Percentiles rank a stretch among this genome's conserved stretches.
These are phyloP conservation scores for Propithecus perrieri DNA, from an alignment of 2,797 vertebrate genomes.

Conservation along the genomic window DNA sequence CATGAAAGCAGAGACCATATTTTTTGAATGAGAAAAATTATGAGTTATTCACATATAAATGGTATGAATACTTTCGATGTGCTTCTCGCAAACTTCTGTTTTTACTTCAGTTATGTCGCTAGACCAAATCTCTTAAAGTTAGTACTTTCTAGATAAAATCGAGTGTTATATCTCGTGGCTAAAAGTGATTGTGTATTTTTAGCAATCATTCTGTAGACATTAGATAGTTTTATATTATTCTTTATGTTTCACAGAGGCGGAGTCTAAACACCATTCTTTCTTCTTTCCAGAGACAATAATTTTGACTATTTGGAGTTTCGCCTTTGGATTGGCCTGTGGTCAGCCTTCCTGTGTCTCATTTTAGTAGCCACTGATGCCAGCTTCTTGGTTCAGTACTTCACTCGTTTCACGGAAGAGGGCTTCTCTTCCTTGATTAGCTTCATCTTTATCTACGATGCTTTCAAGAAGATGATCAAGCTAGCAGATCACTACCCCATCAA, in stretches of 20 bases:
- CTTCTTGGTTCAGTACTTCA: conserved; percentile 98
- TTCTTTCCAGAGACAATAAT: conserved; percentile 89
- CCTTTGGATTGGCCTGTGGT: conserved; percentile 99
- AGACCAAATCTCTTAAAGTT: neutral
- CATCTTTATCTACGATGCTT: conserved; percentile 99
- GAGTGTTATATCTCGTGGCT: neutral
- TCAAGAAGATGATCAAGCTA: conserved; percentile 99
- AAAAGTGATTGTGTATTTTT: neutral
- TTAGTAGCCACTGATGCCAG: conserved; percentile 97
- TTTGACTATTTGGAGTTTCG: conserved; percentile 99
- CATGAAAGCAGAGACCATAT: neutral
- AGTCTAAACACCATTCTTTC: neutral
- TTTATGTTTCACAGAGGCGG: neutral
- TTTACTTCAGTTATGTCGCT: neutral
- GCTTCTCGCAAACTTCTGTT: neutral
- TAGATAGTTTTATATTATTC: neutral
- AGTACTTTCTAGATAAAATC: neutral
- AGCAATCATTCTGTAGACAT: neutral
- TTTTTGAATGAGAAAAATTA: conserved; percentile 8
- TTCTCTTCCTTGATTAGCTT: conserved; percentile 99
- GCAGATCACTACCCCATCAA: conserved; percentile 96
- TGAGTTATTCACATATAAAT: neutral
- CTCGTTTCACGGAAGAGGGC: conserved; percentile 98
- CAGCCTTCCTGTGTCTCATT: conserved; percentile 94
- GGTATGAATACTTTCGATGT: neutral